Conservation (phyloP, 2,888 invertebrate species). For the Amphipoea oculea region DNA sequence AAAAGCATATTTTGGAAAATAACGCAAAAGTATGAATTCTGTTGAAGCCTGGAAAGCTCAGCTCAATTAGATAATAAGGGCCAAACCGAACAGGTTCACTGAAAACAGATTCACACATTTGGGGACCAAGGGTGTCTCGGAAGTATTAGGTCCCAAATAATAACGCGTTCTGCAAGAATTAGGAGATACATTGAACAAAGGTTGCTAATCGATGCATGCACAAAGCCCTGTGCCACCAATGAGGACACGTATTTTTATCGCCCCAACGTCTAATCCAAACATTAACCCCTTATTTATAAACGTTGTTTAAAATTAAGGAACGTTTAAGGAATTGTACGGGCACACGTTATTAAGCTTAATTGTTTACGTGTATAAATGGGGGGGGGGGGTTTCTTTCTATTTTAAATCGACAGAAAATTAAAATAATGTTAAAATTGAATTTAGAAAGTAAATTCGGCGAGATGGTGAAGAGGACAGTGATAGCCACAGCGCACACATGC, state of each 20-base stretch:
- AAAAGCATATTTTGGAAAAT: no score
- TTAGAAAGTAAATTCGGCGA: slow-evolving; percentile 79
- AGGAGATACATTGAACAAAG: background rate
- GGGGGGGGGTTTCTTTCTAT: no score
- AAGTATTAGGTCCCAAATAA: no score
- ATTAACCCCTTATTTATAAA: background rate
- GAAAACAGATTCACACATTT: no score
- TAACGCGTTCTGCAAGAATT: no score
- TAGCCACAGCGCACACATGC: slow-evolving; percentile 80
- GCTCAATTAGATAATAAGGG: no score
- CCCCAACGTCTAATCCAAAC: background rate
- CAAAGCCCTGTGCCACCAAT: background rate
- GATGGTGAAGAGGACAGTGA: slow-evolving; percentile 78
- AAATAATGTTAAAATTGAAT: background rate
- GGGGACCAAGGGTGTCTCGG: no score
- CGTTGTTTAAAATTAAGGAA: background rate
- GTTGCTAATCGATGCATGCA: background rate
- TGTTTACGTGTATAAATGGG: no score
- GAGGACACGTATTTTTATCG: background rate
- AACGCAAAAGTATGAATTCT: no score
- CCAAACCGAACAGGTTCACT: no score
- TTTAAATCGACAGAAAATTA: background rate
- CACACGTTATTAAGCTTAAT: no score
- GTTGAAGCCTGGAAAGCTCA: no score
- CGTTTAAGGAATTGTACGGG: background rate